Percentiles rank a stretch among this genome's conserved stretches.
Evolutionary conservation across 2,797 vertebrate genomes (phyloP).

Genomic region (Babyrousa celebensis): DNA sequence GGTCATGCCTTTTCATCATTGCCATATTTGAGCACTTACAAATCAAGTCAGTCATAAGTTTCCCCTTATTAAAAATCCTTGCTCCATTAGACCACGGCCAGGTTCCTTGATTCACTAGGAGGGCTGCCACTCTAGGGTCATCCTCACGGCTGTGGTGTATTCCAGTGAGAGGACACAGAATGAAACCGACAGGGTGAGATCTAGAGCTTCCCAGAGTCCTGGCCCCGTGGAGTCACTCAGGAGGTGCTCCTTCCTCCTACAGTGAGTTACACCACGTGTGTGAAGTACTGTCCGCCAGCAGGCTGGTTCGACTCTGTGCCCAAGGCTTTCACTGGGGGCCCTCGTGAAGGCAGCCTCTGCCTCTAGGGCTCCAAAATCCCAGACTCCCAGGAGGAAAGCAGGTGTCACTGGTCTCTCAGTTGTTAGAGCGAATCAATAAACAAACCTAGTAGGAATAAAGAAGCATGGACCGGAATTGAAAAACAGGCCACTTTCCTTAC

Average conservation of each 20-base stretch:
- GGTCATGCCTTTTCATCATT: slow-evolving; percentile 46
- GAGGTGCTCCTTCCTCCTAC: not conserved
- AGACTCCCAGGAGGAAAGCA: not conserved
- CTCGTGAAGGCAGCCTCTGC: not conserved
- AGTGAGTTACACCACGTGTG: accelerated
- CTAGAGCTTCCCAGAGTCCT: not conserved
- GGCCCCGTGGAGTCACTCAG: not conserved
- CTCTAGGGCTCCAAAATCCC: not conserved
- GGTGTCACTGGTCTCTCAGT: not conserved
- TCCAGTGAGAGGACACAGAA: not conserved
- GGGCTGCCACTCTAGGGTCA: not conserved
- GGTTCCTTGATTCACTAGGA: not conserved
- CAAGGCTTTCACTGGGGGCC: not conserved
- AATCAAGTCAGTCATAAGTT: not conserved
- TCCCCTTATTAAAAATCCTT: not conserved
- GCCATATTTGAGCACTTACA: not conserved
- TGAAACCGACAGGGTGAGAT: not conserved
- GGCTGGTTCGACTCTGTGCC: not conserved
- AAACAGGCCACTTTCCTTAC: not conserved
- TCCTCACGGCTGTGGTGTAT: not conserved
- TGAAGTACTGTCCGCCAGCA: not conserved
- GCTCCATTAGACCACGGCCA: not conserved
- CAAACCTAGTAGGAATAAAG: not conserved
- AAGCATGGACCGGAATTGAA: not conserved
- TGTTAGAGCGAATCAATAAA: not conserved